Conservation (phyloP, 2,888 invertebrate genomes). For the Himalopsyche tibetana region DNA sequence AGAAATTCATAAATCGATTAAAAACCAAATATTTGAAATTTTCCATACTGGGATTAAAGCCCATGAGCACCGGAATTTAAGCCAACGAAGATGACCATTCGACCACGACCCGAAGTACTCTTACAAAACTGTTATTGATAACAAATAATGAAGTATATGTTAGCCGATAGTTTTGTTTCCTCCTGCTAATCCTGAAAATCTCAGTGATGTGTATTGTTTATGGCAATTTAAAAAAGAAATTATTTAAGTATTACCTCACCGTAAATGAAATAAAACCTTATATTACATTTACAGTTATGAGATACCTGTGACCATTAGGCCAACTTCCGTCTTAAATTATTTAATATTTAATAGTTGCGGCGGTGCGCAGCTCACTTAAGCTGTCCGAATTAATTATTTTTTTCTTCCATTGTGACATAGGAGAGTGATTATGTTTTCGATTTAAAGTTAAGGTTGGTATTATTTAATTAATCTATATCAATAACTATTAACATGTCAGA, state of each 20-base stretch:
- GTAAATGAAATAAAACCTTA: neutral
- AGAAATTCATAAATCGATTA: too few species aligned
- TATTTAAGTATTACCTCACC: neutral
- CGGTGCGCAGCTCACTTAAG: neutral
- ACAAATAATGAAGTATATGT: too few species aligned
- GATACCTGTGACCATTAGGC: neutral
- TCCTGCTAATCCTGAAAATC: too few species aligned
- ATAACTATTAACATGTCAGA: neutral
- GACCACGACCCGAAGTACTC: too few species aligned
- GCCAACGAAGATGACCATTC: too few species aligned
- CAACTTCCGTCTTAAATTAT: constrained; percentile 22
- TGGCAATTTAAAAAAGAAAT: neutral
- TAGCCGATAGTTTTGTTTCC: too few species aligned
- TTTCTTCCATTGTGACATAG: constrained; percentile 3
- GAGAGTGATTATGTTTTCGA: neutral
- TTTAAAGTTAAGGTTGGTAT: neutral
- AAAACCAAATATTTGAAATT: too few species aligned
- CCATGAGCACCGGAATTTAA: too few species aligned
- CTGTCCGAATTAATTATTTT: constrained; percentile 10
- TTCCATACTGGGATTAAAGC: too few species aligned
- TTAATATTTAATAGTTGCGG: neutral
- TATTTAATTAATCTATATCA: neutral
- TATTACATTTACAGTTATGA: neutral
- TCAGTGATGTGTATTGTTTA: too few species aligned
- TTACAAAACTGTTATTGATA: too few species aligned